These are phyloP conservation scores for Girardia tigrina DNA, from an alignment of 2,888 invertebrate genomes.

Conservation along the genomic window DNA sequence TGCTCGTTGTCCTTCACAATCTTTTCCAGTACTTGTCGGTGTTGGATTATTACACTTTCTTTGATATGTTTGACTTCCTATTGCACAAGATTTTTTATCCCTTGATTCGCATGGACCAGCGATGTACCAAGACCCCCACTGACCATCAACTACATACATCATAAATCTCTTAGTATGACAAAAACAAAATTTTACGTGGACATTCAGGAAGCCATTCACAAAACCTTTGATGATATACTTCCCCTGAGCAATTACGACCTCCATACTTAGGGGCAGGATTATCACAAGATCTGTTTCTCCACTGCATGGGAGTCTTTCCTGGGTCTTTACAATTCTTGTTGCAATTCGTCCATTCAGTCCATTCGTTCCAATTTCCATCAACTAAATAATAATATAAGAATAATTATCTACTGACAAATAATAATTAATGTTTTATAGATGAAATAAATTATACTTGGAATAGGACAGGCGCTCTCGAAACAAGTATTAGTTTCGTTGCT, in stretches of 20 bases:
- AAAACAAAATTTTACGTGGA: background rate
- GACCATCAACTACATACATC: background rate
- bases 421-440: background rate
- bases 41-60: constrained; percentile 25
- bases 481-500: background rate
- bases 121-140: background rate
- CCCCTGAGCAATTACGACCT: background rate
- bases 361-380: background rate
- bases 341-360: background rate
- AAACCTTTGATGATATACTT: background rate
- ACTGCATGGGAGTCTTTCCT: background rate
- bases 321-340: background rate
- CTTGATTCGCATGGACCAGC: background rate
- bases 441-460: background rate
- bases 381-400: background rate
- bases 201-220: background rate
- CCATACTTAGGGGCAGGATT: background rate
- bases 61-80: constrained; percentile 31
- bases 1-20: constrained; percentile 9
- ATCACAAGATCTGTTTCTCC: background rate
- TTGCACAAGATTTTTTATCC: constrained; percentile 35
- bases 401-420: background rate
- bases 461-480: background rate
- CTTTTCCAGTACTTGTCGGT: constrained; percentile 26
- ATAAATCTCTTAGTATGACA: background rate